phyloP scores from a whole-genome alignment of 1,140 invertebrate species.

The Caerostris darwini region DNA sequence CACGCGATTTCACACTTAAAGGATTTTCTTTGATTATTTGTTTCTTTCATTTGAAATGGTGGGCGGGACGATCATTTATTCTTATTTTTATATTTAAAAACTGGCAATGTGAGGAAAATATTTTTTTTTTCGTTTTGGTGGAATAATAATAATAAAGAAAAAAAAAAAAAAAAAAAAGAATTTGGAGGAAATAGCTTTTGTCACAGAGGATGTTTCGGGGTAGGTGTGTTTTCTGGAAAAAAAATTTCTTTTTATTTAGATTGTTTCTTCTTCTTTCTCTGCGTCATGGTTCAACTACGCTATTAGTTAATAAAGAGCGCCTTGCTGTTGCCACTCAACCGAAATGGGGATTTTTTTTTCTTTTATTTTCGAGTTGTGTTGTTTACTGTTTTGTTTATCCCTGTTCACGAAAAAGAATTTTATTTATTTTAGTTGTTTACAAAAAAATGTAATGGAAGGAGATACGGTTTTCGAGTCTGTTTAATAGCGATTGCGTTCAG shows the following conservation, averaged over 20 bases:
- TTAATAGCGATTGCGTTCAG: too few relatives aligned
- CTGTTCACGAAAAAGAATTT: background rate
- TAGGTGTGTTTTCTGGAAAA: background rate
- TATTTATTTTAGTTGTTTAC: too few relatives aligned
- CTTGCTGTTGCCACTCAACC: background rate
- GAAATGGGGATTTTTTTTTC: background rate
- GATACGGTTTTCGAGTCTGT: too few relatives aligned
- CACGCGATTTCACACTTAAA: background rate
- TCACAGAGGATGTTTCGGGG: constrained; percentile 4
- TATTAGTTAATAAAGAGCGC: constrained; percentile 2
- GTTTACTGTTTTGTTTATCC: background rate
- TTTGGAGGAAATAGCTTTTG: constrained; percentile 14
- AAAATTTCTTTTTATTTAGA: background rate
- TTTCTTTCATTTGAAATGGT: constrained; percentile 3
- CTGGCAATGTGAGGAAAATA: too few relatives aligned
- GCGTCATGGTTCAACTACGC: background rate
- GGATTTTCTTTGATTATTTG: constrained; percentile 10
- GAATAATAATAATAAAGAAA: too few relatives aligned
- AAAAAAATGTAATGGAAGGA: too few relatives aligned
- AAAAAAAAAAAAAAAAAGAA: background rate
- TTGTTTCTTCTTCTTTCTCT: background rate
- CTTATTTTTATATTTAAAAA: too few relatives aligned
- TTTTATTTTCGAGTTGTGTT: background rate
- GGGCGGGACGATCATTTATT: background rate
- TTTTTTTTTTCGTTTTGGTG: too few relatives aligned